These are phyloP conservation scores for Andrena dorsata DNA, from an alignment of 2,888 invertebrate species.

Conservation along the genomic window DNA sequence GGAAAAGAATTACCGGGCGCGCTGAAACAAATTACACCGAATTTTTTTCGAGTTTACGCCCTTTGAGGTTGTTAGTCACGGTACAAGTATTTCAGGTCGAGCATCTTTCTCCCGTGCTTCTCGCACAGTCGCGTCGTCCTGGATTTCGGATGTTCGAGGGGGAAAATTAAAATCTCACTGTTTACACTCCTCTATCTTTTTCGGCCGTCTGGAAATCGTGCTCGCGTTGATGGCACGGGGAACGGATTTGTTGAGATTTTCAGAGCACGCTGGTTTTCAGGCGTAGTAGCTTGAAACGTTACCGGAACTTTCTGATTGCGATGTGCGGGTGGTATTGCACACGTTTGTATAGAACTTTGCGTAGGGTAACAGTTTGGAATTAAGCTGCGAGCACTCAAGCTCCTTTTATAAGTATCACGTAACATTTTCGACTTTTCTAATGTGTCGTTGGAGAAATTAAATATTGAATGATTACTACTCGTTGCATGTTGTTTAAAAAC, in stretches of 20 bases:
- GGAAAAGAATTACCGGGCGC: neutral
- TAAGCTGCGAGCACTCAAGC: too few species aligned
- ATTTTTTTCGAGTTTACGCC: conserved; percentile 11
- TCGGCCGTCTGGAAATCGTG: neutral
- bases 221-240: neutral
- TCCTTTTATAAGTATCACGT: too few species aligned
- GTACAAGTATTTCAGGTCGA: neutral
- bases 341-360: too few species aligned
- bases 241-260: neutral
- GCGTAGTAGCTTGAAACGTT: too few species aligned
- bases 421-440: too few species aligned
- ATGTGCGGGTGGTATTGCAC: too few species aligned
- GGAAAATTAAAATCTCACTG: conserved; percentile 20
- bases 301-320: too few species aligned
- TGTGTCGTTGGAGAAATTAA: too few species aligned
- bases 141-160: neutral
- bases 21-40: conserved; percentile 30
- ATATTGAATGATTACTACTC: too few species aligned
- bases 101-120: neutral
- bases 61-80: conserved; percentile 29
- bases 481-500: too few species aligned
- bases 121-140: neutral
- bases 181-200: neutral
- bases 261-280: too few species aligned
- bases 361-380: too few species aligned